A percentile compares a stretch with the other conserved stretches of the same genome.
phyloP scores from a whole-genome alignment of 2,797 vertebrate species.

The Anguilla megastoma region DNA sequence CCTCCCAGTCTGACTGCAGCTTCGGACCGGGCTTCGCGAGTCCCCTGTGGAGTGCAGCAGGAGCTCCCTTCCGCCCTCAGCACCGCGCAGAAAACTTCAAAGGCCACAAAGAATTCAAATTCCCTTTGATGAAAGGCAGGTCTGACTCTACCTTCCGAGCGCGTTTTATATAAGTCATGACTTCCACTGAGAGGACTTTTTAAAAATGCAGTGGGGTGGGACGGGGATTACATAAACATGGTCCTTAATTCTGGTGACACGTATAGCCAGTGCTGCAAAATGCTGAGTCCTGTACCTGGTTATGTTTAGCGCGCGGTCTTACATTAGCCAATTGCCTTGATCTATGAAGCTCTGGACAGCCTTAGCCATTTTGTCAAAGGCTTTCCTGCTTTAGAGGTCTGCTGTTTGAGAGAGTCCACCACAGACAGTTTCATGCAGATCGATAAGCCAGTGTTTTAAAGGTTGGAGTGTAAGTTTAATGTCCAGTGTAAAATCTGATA shows the following conservation, averaged over 20 bases:
- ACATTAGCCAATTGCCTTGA: background rate
- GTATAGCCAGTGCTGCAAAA: background rate
- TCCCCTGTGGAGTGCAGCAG: background rate
- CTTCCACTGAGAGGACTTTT: background rate
- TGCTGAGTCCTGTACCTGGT: background rate
- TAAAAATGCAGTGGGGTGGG: background rate
- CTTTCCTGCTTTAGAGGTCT: background rate
- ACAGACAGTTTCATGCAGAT: background rate
- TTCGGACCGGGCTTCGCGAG: background rate
- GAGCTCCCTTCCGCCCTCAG: background rate
- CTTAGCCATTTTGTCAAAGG: background rate
- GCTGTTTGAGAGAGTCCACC: background rate
- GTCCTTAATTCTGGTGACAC: background rate
- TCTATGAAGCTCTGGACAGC: background rate
- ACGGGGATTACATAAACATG: background rate
- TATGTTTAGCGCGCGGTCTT: background rate
- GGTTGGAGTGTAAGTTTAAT: too few species aligned
- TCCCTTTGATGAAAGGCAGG: background rate
- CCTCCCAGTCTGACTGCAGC: background rate
- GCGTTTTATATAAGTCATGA: background rate
- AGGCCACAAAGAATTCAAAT: too few species aligned
- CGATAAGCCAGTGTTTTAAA: background rate
- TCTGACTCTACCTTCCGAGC: background rate
- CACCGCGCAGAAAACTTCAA: background rate
- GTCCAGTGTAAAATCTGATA: too few species aligned